These are phyloP conservation scores for Puffinus mauretanicus DNA, from an alignment of 2,113 vertebrate species.

Conservation along the genomic window DNA sequence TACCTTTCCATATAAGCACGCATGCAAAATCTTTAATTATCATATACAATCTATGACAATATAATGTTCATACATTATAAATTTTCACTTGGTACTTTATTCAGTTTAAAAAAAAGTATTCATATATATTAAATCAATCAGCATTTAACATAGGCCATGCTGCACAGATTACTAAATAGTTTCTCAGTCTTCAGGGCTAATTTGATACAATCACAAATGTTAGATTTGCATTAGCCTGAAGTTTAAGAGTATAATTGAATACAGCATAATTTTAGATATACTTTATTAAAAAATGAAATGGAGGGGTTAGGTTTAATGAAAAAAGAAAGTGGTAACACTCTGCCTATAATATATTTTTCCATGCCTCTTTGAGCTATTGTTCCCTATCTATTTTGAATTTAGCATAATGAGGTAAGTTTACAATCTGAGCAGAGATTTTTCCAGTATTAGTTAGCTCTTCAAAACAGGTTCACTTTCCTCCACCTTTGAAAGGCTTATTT, in stretches of 20 bases:
- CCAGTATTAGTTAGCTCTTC: background rate
- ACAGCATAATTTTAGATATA: background rate
- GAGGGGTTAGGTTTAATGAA: background rate
- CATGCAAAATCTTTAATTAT: background rate
- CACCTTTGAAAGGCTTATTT: background rate
- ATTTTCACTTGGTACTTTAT: background rate
- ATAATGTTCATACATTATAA: background rate
- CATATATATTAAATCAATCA: background rate
- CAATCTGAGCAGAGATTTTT: background rate
- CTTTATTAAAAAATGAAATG: background rate
- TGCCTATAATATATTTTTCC: background rate
- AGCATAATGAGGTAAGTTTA: background rate
- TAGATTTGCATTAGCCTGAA: conserved; percentile 3
- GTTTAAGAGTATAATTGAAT: conserved; percentile 12
- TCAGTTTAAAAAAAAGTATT: background rate
- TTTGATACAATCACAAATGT: background rate
- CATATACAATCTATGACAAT: background rate
- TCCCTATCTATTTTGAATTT: background rate
- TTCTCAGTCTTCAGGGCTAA: background rate
- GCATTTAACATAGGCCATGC: background rate
- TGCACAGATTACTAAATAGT: background rate
- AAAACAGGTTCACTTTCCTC: background rate
- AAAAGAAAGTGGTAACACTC: background rate
- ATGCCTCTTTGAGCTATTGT: background rate
- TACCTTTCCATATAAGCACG: background rate